These are phyloP conservation scores for Paradoxurus hermaphroditus DNA, from an alignment of 2,113 vertebrate genomes.

Conservation along the genomic window DNA sequence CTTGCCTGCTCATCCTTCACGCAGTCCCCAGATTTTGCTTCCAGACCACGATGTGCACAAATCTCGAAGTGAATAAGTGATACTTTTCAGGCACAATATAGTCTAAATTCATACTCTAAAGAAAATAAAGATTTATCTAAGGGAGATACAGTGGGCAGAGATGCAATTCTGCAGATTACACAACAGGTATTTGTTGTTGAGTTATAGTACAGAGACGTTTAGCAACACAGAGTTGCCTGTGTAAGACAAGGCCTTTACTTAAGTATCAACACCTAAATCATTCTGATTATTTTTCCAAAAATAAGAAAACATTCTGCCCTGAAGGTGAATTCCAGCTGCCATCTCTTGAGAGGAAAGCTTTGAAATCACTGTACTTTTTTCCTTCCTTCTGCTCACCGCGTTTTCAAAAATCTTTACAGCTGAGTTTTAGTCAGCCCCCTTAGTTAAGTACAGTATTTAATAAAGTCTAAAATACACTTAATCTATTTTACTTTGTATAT, in stretches of 20 bases:
- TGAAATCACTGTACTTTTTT: not conserved
- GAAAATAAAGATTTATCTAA: not conserved
- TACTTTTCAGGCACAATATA: not conserved
- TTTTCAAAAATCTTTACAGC: not conserved
- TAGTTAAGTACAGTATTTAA: not conserved
- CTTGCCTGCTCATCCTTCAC: not conserved
- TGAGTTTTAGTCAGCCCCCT: not conserved
- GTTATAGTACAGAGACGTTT: not conserved
- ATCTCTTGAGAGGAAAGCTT: not conserved
- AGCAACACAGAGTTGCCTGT: not conserved
- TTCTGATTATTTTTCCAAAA: not conserved
- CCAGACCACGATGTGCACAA: not conserved
- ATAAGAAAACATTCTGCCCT: not conserved
- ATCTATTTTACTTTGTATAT: not conserved
- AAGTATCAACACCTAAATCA: not conserved
- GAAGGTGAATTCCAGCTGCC: not conserved
- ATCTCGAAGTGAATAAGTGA: not conserved
- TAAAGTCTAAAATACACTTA: not conserved
- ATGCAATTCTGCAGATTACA: not conserved
- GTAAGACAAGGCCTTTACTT: slow-evolving; percentile 5
- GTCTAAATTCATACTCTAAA: not conserved
- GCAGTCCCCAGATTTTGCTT: not conserved
- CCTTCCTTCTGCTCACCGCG: not conserved
- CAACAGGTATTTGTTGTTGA: not conserved
- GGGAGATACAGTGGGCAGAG: not conserved